Evolutionary conservation across 2,113 vertebrate species (phyloP), one percentile per base, ranked within the genome.

Genomic region (Chloropsis cyanopogon): DNA sequence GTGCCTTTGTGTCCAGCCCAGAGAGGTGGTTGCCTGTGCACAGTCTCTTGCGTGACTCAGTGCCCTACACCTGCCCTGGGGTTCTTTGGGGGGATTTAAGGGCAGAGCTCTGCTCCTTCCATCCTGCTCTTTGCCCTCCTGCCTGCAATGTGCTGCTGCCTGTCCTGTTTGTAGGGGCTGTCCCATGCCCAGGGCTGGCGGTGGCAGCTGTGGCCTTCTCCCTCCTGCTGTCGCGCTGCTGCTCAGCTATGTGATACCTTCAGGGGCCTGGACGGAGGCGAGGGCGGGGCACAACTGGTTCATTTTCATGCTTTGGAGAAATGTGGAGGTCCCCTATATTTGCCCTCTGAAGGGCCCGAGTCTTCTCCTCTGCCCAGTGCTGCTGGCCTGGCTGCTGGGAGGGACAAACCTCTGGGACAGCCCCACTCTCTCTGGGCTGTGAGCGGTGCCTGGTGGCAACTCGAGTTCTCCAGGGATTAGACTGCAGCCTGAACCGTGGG

Each of bases 11-110:
- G 5, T 70, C 54, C 79, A 76, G 21, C 57, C 49, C 4, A 1
- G 41, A 52, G 76, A 1, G 1, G 17, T 5, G 1, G 8, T 37
- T 76, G 31, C 65, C 44, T 78, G 42, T 5, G 2, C 9, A 2
- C 12, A 17, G 47, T 28, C 37, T 50, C 21, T 31, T 52, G 11
- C 0, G 0, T 2, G 2, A 37, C 37, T 83, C 6, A 0, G 46
- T 56, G 68, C 39, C 33, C 68, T 57, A 29, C 12, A 9, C 7
- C 23, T 65, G 33, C 72, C 47, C 42, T 41, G 31, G 47, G 42
- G 4, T 83, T 31, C 50, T 37, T 1, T 2, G 20, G 4, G 12
- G 17, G 19, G 9, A 23, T 60, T 64, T 46, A 46, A 70, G 80
- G 54, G 47, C 86, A 77, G 82, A 92, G 50, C 53, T 90, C n/a